A percentile compares a stretch with the other conserved stretches of the same genome.
These are phyloP conservation scores for Radopholus similis DNA, from an alignment of 1,140 invertebrate species.

Conservation along the genomic window DNA sequence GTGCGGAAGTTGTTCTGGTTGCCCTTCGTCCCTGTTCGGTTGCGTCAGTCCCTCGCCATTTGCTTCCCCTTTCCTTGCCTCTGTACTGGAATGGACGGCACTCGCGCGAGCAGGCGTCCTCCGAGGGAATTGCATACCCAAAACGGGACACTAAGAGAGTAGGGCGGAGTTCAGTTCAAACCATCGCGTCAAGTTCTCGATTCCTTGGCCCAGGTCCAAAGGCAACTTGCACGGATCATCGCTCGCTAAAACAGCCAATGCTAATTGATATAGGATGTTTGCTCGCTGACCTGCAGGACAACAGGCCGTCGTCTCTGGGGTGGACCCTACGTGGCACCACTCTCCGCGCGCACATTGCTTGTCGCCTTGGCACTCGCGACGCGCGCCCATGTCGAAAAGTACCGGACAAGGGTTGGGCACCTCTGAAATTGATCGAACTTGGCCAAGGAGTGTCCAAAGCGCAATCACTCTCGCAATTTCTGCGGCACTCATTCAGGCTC, in stretches of 20 bases:
- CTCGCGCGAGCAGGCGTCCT: conserved; percentile 47
- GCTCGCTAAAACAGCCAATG: conserved; percentile 34
- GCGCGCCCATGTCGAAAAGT: conserved; percentile 32
- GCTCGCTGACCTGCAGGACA: conserved; percentile 47
- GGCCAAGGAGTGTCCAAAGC: conserved; percentile 5
- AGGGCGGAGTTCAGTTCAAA: background rate
- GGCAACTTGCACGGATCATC: conserved; percentile 52
- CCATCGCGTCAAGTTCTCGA: conserved; percentile 57
- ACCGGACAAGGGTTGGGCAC: conserved; percentile 52
- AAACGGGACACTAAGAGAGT: background rate
- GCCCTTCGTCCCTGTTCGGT: conserved; percentile 43
- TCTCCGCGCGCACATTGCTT: conserved; percentile 41
- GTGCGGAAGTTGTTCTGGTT: conserved; percentile 50
- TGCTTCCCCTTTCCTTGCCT: background rate
- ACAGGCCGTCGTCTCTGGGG: conserved; percentile 48
- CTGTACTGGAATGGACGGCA: conserved; percentile 49
- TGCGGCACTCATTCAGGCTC: conserved; percentile 45
- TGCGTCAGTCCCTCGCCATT: background rate
- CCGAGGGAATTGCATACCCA: conserved; percentile 50
- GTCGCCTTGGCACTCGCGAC: conserved; percentile 35
- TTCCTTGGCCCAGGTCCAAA: conserved; percentile 49
- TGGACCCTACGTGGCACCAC: conserved; percentile 55
- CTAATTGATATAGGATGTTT: background rate
- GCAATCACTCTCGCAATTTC: conserved; percentile 53
- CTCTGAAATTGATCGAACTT: conserved; percentile 32